Conservation (phyloP, 2,113 vertebrate species). For the Parus major region DNA sequence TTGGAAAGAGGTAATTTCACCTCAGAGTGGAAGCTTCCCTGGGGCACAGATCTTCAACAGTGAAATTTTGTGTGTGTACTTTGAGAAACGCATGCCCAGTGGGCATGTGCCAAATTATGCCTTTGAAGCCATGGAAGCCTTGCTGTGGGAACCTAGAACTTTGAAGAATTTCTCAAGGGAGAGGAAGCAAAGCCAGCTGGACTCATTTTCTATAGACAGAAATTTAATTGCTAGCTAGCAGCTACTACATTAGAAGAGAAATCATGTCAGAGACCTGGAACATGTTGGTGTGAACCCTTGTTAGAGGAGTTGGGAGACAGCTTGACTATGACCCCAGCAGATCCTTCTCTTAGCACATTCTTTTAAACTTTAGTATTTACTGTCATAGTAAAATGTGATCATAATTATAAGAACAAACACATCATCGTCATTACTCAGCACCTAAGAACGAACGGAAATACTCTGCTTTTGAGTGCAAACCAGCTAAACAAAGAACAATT, state of each 20-base stretch:
- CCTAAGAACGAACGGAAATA: neutral
- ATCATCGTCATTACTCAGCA: neutral
- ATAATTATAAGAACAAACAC: neutral
- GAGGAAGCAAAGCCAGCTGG: slow-evolving; percentile 61
- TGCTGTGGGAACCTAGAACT: slow-evolving; percentile 63
- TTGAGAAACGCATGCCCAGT: slow-evolving; percentile 49
- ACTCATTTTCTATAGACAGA: slow-evolving; percentile 48
- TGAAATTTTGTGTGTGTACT: slow-evolving; percentile 31
- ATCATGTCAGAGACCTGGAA: slow-evolving; percentile 2
- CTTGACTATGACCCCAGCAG: neutral
- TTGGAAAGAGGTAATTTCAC: slow-evolving; percentile 61
- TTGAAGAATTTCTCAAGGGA: slow-evolving; percentile 60
- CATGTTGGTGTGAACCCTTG: neutral
- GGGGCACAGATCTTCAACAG: slow-evolving; percentile 37
- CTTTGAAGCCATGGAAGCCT: slow-evolving; percentile 58
- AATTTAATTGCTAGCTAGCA: slow-evolving; percentile 31
- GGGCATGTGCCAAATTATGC: slow-evolving; percentile 50
- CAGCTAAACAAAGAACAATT: neutral
- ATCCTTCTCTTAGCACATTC: neutral
- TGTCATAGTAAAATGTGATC: neutral
- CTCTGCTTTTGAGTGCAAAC: neutral
- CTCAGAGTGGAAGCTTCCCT: slow-evolving; percentile 55
- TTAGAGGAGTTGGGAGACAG: neutral
- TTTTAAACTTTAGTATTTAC: neutral
- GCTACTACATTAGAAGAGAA: slow-evolving; percentile 18